Base-by-base conservation (phyloP, 2,797 vertebrate genomes). In the Lateolabrax maculatus region DNA sequence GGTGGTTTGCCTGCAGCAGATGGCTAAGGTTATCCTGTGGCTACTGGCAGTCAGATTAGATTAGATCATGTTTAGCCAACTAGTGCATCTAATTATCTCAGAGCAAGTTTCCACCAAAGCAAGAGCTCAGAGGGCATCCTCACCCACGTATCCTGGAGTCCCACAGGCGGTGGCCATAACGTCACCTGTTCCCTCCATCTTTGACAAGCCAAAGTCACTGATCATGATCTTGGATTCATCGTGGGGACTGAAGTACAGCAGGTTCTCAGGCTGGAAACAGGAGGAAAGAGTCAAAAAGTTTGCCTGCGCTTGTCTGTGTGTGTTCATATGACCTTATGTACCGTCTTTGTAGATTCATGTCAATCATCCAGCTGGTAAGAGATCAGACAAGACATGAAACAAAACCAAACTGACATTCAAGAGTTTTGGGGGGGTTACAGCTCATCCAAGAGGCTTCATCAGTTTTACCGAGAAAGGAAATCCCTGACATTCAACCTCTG, bases 181-280 rank as follows among this genome's bases (percentile, higher is more conserved):
- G 5, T 97, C 97, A 34, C 97, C 97, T 64, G 98, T 97, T 48
- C 97, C 96, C 84, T 99, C 98, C 97, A 99, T 99, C 91, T 99
- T 99, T 0, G 98, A 99, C 86, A 99, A 84, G 43, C 98, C 98
- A 27, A 99, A 99, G 95, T 99, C 98, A 84, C 98, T 99, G 94
- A 99, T 99, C 98, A 99, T 99, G 90, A 99, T 99, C 94, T 99
- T 99, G 55, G 98, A 98, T 62, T 98, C 97, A 63, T 98, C 97
- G 5, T 97, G 97, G 81, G 97, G 97, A 83, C 97, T 98, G 89
- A 97, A 99, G 94, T 99, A 99, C 41, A 99, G 91, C 21, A 99
- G 93, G 81, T 99, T 99, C 93, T 99, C 98, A 0, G 98, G 98
- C 98, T 99, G 85, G 6, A 84, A 91, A 91, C 3, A n/a, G 60